A percentile compares a stretch with the other conserved stretches of the same genome.
Conservation (phyloP, 1,140 invertebrate species). For the Drosophila willistoni region DNA sequence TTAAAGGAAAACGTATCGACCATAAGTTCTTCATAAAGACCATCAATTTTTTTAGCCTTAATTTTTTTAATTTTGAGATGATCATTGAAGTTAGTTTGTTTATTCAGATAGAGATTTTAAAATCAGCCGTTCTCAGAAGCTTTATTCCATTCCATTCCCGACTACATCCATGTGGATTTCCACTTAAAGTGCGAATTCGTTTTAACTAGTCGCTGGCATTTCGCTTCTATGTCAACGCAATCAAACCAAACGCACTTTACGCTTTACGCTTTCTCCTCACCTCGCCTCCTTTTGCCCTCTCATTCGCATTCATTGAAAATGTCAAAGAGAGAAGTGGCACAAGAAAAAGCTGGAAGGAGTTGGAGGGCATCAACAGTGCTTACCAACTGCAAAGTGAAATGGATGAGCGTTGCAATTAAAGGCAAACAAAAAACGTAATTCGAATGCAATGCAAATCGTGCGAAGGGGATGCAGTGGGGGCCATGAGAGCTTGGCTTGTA, state of each 20-base stretch:
- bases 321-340: slow-evolving; percentile 19
- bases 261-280: slow-evolving; percentile 29
- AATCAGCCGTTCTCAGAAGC: not conserved
- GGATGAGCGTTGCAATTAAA: slow-evolving; percentile 69
- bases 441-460: slow-evolving; percentile 63
- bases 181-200: not conserved
- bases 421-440: slow-evolving; percentile 70
- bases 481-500: slow-evolving; percentile 6
- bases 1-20: no score
- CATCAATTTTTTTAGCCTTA: no score
- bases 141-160: no score
- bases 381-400: slow-evolving; percentile 53
- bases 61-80: no score
- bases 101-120: no score
- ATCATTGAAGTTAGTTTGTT: no score
- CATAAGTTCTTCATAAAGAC: no score
- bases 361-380: slow-evolving; percentile 4
- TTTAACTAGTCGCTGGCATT: slow-evolving; percentile 19
- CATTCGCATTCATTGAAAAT: slow-evolving; percentile 14
- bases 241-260: slow-evolving; percentile 43
- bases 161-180: not conserved
- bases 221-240: slow-evolving; percentile 25
- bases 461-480: not conserved
- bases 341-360: not conserved
- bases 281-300: not conserved